phyloP scores from a whole-genome alignment of 2,888 invertebrate genomes.

The Clusia tigrina region DNA sequence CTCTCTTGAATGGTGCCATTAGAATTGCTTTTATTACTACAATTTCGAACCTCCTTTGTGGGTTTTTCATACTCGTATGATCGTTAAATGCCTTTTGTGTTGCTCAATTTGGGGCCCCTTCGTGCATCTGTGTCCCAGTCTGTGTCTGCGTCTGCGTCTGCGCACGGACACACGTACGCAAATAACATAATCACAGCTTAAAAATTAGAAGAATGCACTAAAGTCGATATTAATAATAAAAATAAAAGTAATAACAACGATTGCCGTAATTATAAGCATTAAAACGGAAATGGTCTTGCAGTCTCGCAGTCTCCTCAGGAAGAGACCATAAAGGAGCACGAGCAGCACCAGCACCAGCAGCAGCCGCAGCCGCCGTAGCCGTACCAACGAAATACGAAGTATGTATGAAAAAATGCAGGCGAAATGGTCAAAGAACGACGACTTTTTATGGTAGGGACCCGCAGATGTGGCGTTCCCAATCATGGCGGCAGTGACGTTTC shows the following conservation, averaged over 20 bases:
- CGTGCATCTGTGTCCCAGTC: neutral
- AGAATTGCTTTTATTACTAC: neutral
- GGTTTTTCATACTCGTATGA: neutral
- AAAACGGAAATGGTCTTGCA: neutral
- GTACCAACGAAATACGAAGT: too few species aligned
- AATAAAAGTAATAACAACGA: constrained; percentile 19
- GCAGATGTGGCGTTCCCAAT: too few species aligned
- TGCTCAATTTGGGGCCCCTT: neutral
- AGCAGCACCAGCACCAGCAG: neutral
- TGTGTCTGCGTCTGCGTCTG: neutral
- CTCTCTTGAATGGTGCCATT: neutral
- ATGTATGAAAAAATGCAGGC: neutral
- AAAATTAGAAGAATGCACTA: neutral
- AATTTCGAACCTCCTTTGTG: neutral
- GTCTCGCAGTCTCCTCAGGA: neutral
- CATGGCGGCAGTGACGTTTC: too few species aligned
- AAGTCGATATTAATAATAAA: neutral
- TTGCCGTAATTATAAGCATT: constrained; percentile 15
- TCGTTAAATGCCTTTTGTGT: neutral
- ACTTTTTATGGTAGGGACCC: neutral
- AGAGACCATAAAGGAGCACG: neutral
- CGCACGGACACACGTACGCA: neutral
- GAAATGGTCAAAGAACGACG: neutral
- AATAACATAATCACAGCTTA: constrained; percentile 4
- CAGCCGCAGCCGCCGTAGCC: neutral